phyloP scores from a whole-genome alignment of 64 coral and sea anemone genomes.

The Montipora capricornis region DNA sequence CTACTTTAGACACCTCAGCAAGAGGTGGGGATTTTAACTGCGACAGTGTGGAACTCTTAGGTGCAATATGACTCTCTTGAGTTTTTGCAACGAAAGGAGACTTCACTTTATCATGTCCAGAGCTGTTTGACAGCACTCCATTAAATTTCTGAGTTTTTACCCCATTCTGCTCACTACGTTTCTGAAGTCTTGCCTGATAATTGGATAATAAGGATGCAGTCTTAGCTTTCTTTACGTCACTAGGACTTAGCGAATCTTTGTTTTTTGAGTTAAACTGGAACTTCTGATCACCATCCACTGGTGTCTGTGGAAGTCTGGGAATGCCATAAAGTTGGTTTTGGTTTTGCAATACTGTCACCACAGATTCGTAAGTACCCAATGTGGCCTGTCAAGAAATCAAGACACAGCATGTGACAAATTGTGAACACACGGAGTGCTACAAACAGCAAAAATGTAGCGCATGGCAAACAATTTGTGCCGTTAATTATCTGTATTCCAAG shows the following conservation, averaged over 20 bases:
- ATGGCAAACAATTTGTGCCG: no score
- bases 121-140: background rate
- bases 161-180: background rate
- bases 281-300: conserved; percentile 70
- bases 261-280: conserved; percentile 63
- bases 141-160: conserved; percentile 47
- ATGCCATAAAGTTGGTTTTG: conserved; percentile 67
- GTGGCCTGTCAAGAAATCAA: conserved; percentile 60
- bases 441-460: no score
- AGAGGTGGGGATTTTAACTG: conserved; percentile 11
- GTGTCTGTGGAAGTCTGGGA: conserved; percentile 78
- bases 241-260: background rate
- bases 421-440: no score
- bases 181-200: background rate
- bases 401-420: background rate
- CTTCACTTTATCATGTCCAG: background rate
- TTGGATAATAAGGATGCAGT: background rate
- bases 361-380: conserved; percentile 69
- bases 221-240: conserved; percentile 58
- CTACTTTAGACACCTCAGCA: background rate
- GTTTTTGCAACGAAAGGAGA: background rate
- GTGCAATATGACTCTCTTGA: background rate
- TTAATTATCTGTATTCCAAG: no score
- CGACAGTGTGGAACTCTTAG: background rate
- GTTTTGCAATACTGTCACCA: conserved; percentile 62